Conservation (phyloP, 2,113 vertebrate genomes). For the Eulemur rufifrons region DNA sequence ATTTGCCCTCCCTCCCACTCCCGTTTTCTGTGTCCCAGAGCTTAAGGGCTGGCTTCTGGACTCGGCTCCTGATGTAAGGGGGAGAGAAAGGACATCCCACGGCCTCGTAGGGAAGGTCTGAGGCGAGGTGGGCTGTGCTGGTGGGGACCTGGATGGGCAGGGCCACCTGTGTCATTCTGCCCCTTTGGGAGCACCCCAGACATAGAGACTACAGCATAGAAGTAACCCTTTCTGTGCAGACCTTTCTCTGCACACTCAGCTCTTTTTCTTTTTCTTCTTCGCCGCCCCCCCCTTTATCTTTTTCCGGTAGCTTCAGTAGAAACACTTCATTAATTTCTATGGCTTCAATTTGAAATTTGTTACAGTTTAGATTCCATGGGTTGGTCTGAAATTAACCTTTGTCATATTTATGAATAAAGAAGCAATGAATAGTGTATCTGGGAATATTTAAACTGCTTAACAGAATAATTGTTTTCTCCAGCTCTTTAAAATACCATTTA, state of each 20-base stretch:
- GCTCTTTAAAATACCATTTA: constrained; percentile 67
- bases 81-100: not conserved
- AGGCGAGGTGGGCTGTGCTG: not conserved
- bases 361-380: not conserved
- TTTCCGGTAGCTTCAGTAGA: not conserved
- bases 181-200: not conserved
- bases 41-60: not conserved
- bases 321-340: constrained; percentile 47
- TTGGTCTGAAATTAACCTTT: constrained; percentile 70
- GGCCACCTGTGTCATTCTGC: not conserved
- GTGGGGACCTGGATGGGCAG: not conserved
- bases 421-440: constrained; percentile 41
- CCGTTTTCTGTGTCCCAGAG: not conserved
- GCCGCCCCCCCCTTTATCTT: not conserved
- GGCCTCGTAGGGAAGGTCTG: constrained; percentile 9
- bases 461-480: constrained; percentile 59
- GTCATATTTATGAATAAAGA: constrained; percentile 65
- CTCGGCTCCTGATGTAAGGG: constrained; percentile 30
- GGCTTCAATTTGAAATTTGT: constrained; percentile 9
- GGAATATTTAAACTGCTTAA: constrained; percentile 67
- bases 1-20: not conserved
- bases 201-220: not conserved
- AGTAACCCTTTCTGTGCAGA: not conserved
- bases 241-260: not conserved
- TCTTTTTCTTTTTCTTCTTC: not conserved